A percentile compares a stretch with the other conserved stretches of the same genome.
Evolutionary conservation across 2,888 invertebrate species (phyloP).

Genomic region (Acleris laterana): DNA sequence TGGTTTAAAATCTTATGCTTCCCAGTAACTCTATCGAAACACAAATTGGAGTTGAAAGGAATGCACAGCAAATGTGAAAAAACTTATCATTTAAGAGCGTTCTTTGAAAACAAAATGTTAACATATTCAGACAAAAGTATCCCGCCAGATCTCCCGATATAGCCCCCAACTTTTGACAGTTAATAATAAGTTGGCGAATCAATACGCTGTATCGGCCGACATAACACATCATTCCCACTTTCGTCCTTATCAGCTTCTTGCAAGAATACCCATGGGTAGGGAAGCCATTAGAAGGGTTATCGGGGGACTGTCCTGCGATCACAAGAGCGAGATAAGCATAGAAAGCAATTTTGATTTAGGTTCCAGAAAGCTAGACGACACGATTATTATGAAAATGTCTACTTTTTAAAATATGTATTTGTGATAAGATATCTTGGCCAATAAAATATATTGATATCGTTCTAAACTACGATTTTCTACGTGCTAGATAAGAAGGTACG

Average conservation of each 20-base stretch:
- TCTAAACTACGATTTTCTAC: too few relatives aligned
- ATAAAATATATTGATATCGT: too few relatives aligned
- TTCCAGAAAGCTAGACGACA: too few relatives aligned
- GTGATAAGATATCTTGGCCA: too few relatives aligned
- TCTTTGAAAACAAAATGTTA: neutral
- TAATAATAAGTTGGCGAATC: slow-evolving; percentile 37
- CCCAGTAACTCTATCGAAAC: too few relatives aligned
- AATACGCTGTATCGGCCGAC: slow-evolving; percentile 36
- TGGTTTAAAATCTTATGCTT: too few relatives aligned
- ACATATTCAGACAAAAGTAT: neutral
- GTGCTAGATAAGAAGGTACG: too few relatives aligned
- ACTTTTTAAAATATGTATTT: too few relatives aligned
- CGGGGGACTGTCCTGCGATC: slow-evolving; percentile 1
- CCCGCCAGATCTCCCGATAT: neutral
- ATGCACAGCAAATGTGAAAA: too few relatives aligned
- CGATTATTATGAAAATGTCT: too few relatives aligned
- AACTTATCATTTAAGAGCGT: neutral
- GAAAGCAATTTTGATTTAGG: neutral
- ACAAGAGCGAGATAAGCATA: neutral
- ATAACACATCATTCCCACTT: slow-evolving; percentile 53
- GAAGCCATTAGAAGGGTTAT: slow-evolving; percentile 4
- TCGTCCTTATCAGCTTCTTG: slow-evolving; percentile 55
- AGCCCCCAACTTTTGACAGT: slow-evolving; percentile 36
- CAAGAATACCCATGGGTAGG: slow-evolving; percentile 45
- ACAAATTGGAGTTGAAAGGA: too few relatives aligned